A percentile compares a stretch with the other conserved stretches of the same genome.
Evolutionary conservation across 2,113 vertebrate species (phyloP).

Genomic region (Psephotus haematonotus): DNA sequence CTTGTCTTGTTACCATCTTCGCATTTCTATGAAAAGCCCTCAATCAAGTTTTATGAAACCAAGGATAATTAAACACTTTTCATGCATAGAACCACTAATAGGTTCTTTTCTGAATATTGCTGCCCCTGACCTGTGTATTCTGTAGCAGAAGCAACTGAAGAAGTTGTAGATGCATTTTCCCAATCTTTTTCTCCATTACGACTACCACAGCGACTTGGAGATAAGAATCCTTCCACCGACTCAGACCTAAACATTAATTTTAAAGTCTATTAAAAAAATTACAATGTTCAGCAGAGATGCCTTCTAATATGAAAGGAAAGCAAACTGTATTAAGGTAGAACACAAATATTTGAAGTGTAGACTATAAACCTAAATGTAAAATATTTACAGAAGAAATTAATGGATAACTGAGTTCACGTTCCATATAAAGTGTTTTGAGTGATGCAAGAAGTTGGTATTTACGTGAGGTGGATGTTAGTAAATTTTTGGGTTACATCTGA

Average conservation of each 20-base stretch:
- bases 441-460: not conserved
- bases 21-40: not conserved
- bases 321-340: not conserved
- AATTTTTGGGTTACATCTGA: not conserved
- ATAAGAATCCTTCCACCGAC: slow-evolving; percentile 92
- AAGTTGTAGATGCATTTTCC: slow-evolving; percentile 96
- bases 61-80: not conserved
- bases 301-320: not conserved
- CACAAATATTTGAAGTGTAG: not conserved
- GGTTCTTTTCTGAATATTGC: not conserved
- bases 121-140: slow-evolving; percentile 90
- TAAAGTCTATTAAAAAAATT: not conserved
- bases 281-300: not conserved
- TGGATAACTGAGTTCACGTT: not conserved
- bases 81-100: not conserved
- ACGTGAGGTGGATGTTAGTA: not conserved
- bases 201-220: slow-evolving; percentile 89
- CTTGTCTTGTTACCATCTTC: not conserved
- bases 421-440: not conserved
- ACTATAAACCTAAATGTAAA: not conserved
- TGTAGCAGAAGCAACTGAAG: slow-evolving; percentile 92
- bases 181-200: slow-evolving; percentile 97
- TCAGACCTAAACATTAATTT: slow-evolving; percentile 81
- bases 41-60: not conserved
- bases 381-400: not conserved